Evolutionary conservation across 2,797 vertebrate species (phyloP), one percentile per base, ranked within the genome.

Genomic region (Taenioides sp.): DNA sequence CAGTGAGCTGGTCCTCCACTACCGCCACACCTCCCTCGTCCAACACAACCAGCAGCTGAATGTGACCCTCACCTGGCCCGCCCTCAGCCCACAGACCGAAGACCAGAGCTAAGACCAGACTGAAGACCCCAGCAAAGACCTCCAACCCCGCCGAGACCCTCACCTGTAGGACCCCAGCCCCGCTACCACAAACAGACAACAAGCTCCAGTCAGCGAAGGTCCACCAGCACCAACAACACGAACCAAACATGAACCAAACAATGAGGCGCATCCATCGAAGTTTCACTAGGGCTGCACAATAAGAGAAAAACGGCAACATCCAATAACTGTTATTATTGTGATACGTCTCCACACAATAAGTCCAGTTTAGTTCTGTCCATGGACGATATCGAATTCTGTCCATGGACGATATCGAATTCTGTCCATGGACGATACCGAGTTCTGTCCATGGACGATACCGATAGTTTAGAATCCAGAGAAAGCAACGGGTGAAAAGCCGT

Each of bases 11-110:
- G 96, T 98, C 72, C 91, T 96, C 74, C 96, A 98, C 89, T 98
- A 98, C 87, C 94, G 94, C 77, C 95, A 96, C 88, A 95, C 96
- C 0, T 98, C 97, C 9, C 93, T 98, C 66, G 93, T 96, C 88
- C 96, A 98, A 80, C 97, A 98, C 94, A 98, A 98, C 50, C 95
- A 97, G 80, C 95, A 96, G 31, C 95, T 98, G 85, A 95, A 96
- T 61, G 96, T 98, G 91, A 97, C 95, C 0, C 93, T 98, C 80
- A 95, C 96, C 65, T 95, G 94, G 90, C 97, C 96, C 0, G 95
- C 96, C 83, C 93, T 96, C 79, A 86, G 87, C 80, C 88, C 89
- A 73, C 87, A 88, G 76, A 69, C 88, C 86, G 9, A 10, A 10
- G 34, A 37, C 34, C 34, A 37, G 34, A 87, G 88, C 88, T 92